Evolutionary conservation across 2,113 vertebrate genomes (phyloP).

Genomic region (Ancistrus triradiatus): DNA sequence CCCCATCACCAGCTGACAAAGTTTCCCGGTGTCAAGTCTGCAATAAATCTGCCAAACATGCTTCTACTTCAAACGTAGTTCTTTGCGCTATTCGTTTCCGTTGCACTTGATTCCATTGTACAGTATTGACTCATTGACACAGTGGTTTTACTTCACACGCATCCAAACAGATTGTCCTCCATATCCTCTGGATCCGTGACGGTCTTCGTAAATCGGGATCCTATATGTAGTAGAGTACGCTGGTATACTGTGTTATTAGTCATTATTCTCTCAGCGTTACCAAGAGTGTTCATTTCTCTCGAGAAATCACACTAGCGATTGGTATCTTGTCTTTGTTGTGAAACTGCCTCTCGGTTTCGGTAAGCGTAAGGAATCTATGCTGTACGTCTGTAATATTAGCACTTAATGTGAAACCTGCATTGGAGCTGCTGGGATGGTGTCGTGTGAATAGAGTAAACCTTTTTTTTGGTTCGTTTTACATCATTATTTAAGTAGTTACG

Average conservation of each 20-base stretch:
- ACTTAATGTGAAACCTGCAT: constrained; percentile 82
- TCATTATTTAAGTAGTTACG: constrained; percentile 81
- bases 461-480: constrained; percentile 50
- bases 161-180: too few species aligned
- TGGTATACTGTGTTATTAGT: not conserved
- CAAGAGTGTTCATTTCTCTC: constrained; percentile 8
- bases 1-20: not conserved
- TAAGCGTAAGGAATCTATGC: constrained; percentile 66
- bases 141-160: not conserved
- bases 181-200: too few species aligned
- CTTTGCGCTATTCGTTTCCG: not conserved
- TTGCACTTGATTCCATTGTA: not conserved
- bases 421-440: constrained; percentile 73
- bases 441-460: constrained; percentile 77
- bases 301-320: constrained; percentile 13
- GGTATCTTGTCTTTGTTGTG: constrained; percentile 47
- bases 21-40: not conserved
- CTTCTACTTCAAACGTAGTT: not conserved
- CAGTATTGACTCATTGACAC: not conserved
- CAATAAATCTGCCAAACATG: not conserved
- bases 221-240: not conserved
- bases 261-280: constrained; percentile 10
- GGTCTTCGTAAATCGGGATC: not conserved
- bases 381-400: constrained; percentile 73
- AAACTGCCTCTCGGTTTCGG: constrained; percentile 44